These are phyloP conservation scores for Acanthosepion esculentum DNA, from an alignment of 2,888 invertebrate species.

Conservation along the genomic window DNA sequence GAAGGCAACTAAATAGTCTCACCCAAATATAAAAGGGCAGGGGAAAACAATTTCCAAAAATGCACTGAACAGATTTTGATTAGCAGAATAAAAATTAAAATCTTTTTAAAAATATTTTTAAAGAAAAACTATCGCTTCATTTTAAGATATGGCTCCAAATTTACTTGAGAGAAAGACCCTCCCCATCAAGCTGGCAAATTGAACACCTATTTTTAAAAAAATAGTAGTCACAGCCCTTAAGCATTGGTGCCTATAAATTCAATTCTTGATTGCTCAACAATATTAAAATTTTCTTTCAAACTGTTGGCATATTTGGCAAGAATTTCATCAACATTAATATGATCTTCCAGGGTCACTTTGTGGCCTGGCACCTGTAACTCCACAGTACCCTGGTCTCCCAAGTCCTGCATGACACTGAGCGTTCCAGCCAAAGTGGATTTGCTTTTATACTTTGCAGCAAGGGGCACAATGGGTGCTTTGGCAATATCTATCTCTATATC, in stretches of 20 bases:
- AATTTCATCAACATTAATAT: constrained; percentile 55
- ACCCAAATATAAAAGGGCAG: background rate
- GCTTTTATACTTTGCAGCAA: background rate
- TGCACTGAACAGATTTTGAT: background rate
- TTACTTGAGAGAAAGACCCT: background rate
- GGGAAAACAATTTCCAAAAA: too few species aligned
- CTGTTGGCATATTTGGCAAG: constrained; percentile 59
- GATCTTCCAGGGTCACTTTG: constrained; percentile 61
- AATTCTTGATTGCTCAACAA: constrained; percentile 52
- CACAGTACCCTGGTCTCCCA: constrained; percentile 59
- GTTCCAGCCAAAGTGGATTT: constrained; percentile 51
- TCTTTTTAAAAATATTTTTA: background rate
- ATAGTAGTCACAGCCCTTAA: background rate
- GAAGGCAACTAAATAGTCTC: background rate
- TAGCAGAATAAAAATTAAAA: background rate
- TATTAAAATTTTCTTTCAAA: constrained; percentile 57
- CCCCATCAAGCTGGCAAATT: background rate
- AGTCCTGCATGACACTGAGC: constrained; percentile 60
- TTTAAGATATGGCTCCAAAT: background rate
- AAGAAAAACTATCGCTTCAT: background rate
- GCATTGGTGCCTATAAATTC: constrained; percentile 11
- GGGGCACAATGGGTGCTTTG: background rate
- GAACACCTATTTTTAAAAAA: background rate
- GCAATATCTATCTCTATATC: constrained; percentile 64
- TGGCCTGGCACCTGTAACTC: constrained; percentile 63